Conservation (phyloP, 1,140 invertebrate species). For the Conopomorpha cramerella region DNA sequence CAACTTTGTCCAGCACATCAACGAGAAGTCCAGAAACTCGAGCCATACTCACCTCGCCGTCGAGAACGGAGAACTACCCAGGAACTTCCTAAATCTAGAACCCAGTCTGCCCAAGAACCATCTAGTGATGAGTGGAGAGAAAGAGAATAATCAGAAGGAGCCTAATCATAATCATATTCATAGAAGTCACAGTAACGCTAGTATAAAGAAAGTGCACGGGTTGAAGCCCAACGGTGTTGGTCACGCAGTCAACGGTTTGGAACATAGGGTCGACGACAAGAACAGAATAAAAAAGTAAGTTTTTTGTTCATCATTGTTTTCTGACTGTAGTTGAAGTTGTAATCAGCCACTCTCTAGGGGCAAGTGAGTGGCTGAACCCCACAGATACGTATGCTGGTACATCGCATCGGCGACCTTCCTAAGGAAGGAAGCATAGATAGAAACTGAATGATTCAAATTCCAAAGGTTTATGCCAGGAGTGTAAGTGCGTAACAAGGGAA, state of each 20-base stretch:
- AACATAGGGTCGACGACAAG: conserved; percentile 20
- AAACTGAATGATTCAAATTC: too few relatives aligned
- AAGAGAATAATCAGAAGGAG: conserved; percentile 6
- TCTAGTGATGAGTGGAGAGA: conserved; percentile 12
- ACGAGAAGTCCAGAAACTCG: conserved; percentile 33
- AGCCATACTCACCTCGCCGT: conserved; percentile 38
- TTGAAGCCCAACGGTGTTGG: conserved; percentile 33
- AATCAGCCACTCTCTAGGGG: too few relatives aligned
- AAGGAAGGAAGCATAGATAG: too few relatives aligned
- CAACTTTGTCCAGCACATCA: conserved; percentile 46
- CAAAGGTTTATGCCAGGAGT: too few relatives aligned
- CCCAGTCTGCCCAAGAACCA: conserved; percentile 10
- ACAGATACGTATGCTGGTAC: too few relatives aligned
- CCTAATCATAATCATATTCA: conserved; percentile 20
- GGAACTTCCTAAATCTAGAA: too few relatives aligned
- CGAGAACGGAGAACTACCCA: conserved; percentile 26
- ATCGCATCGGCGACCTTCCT: too few relatives aligned
- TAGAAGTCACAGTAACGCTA: conserved; percentile 45
- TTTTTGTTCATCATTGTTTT: conserved; percentile 1
- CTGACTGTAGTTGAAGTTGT: too few relatives aligned
- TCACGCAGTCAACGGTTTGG: conserved; percentile 25
- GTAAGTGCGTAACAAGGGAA: too few relatives aligned
- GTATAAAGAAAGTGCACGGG: conserved; percentile 38
- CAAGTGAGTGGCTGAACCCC: too few relatives aligned
- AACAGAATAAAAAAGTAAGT: conserved; percentile 40